Base-by-base conservation (phyloP, 2,888 invertebrate genomes). In the Liposcelis brunnea region DNA sequence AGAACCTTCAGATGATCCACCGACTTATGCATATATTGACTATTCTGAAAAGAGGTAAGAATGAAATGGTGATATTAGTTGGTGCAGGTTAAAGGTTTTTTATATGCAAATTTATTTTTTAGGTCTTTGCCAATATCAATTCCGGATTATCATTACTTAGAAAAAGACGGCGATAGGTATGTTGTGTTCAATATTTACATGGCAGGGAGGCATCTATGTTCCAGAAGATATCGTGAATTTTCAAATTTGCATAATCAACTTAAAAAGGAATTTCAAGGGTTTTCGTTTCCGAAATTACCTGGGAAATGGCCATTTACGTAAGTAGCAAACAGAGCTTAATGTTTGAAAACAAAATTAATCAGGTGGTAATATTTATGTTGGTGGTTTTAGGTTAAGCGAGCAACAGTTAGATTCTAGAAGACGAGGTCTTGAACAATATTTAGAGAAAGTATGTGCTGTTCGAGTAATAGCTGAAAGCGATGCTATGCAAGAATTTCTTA, bases 161-260 rank as follows among this genome's bases (percentile, higher is more conserved):
- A 89, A 60, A 70, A 84, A 53, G 78, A 80, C 53, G 87, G 87
- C 44, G 86, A 95, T 56, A 80, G 86, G 54, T 95, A 79, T 67
- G 91, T 94, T 54, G 91, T 74, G 3, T 98, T 89, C 67, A 97
- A 97, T 61, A 94, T 98, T 51, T 94, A 98, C 65, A 97, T 98
- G 95, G 97, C 98, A 5, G 97, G 97, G 0, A 69, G 97, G 31
- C 97, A 97, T 61, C 69, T 98, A 45, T 98, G 98, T 66, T 95
- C 95, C 43, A 71, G 97, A 43, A 72, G 98, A 33, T 98, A 97
- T 63, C 74, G 93, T 49, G 98, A 98, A 68, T 98, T 97, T 63
- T 78, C 90, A 7, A 81, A 82, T 52, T 68, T 97, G 49, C 87
- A 95, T 59, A 75, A 79, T 56, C 79, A 80, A 55, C 69, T 95